A percentile compares a stretch with the other conserved stretches of the same genome.
phyloP scores from a whole-genome alignment of 2,797 vertebrate species.

The Enteromius anoplus region DNA sequence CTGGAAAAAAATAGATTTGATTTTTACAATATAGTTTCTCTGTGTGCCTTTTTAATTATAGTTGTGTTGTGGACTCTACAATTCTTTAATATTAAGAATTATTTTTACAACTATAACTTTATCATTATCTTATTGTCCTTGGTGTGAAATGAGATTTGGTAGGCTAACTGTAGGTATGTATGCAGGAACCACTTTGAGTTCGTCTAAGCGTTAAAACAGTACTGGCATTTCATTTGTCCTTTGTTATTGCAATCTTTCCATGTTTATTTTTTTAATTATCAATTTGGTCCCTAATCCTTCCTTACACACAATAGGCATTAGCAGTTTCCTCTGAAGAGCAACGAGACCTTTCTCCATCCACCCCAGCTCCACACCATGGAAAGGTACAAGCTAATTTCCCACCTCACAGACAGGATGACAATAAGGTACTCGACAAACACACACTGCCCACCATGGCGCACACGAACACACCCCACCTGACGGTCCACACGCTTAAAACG shows the following conservation, averaged over 20 bases:
- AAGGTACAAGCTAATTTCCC: constrained; percentile 34
- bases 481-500: constrained; percentile 37
- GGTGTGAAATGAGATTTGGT: no score
- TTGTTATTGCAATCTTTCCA: constrained; percentile 50
- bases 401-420: constrained; percentile 7
- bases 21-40: no score
- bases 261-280: constrained; percentile 58
- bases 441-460: not conserved
- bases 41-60: no score
- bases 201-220: not conserved
- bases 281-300: constrained; percentile 63
- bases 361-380: constrained; percentile 31
- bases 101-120: no score
- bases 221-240: constrained; percentile 55
- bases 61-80: no score
- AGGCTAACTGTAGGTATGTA: not conserved
- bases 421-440: constrained; percentile 32
- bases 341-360: constrained; percentile 47
- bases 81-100: no score
- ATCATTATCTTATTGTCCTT: no score
- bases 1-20: no score
- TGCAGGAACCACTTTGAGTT: not conserved
- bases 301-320: constrained; percentile 52
- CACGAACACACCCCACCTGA: constrained; percentile 25
- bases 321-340: constrained; percentile 39